Evolutionary conservation across 2,888 invertebrate species (phyloP), one percentile per base, ranked within the genome.

Genomic region (Ormyrus pomaceus): DNA sequence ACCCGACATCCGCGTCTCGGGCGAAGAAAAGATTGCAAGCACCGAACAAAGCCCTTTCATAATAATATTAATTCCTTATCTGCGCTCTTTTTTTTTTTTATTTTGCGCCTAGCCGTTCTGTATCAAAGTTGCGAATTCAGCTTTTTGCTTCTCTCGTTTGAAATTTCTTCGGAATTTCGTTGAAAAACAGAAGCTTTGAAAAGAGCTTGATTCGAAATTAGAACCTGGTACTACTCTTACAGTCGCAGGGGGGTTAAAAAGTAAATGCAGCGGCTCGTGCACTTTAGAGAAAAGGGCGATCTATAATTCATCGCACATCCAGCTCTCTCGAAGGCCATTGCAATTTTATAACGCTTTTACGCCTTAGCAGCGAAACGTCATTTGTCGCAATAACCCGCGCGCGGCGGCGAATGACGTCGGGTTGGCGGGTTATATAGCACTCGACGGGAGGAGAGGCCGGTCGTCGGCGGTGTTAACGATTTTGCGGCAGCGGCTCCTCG

Each of bases 401-500:
- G 56, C 64, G 51, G 51, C 53, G 11, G 51, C 64, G 19, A 61
- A 64, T 64, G 64, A 58, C 56, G 55, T 56, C 56, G 56, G n/a
- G 62, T 13, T 13, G 46, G 19, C n/a, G 46, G 10, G 48, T 9
- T 1, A 9, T 5, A 19, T n/a, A 55, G 34, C 5, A 5, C 9
- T 45, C 19, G 1, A 19, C 19, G 1, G 19, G 19, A 19, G 19
- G 19, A 19, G 19, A 19, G 19, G 19, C 19, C 19, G 19, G 19
- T 19, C 19, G 19, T 19, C 19, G 19, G 19, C 19, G 19, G 19
- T 19, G 19, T 19, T 19, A 66, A 59, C 75, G 82, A 86, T 86
- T 86, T 87, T 81, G 84, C 85, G 84, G 19, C 19, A 19, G 19
- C 19, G 2, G 1, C 19, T 8, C 19, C 2, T 83, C 68, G 55